A percentile compares a stretch with the other conserved stretches of the same genome.
These are phyloP conservation scores for Chaetodon trifascialis DNA, from an alignment of 2,113 vertebrate species.

Conservation along the genomic window DNA sequence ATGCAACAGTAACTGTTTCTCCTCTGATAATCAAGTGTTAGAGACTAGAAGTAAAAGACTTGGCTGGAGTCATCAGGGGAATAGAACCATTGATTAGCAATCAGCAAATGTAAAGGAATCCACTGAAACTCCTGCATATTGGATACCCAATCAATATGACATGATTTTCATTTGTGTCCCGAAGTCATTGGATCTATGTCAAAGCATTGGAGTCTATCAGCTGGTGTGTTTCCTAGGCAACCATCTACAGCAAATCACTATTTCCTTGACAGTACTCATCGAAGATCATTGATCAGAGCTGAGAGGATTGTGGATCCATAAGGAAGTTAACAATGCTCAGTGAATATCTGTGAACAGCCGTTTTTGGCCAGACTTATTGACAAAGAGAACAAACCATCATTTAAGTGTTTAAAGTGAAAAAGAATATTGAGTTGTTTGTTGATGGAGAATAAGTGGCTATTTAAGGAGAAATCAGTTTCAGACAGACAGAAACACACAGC, in stretches of 20 bases:
- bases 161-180: conserved; percentile 47
- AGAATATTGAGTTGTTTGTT: not conserved
- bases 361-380: conserved; percentile 4
- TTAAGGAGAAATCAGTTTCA: conserved; percentile 9
- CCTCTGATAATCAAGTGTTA: not conserved
- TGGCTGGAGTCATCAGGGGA: conserved; percentile 19
- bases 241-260: conserved; percentile 10
- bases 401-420: conserved; percentile 1
- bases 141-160: conserved; percentile 50
- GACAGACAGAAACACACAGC: not conserved
- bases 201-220: not conserved
- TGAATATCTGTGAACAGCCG: not conserved
- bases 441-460: not conserved
- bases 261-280: conserved; percentile 17
- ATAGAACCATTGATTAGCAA: conserved; percentile 51
- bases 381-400: conserved; percentile 1
- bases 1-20: conserved; percentile 2
- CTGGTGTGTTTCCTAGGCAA: not conserved
- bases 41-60: conserved; percentile 11
- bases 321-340: not conserved
- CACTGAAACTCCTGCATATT: conserved; percentile 3
- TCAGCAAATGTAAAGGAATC: conserved; percentile 47
- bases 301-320: not conserved
- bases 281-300: conserved; percentile 5
- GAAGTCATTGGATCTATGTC: conserved; percentile 21